A percentile compares a stretch with the other conserved stretches of the same genome.
phyloP scores from a whole-genome alignment of 2,797 vertebrate genomes.

The Aeoliscus strigatus region DNA sequence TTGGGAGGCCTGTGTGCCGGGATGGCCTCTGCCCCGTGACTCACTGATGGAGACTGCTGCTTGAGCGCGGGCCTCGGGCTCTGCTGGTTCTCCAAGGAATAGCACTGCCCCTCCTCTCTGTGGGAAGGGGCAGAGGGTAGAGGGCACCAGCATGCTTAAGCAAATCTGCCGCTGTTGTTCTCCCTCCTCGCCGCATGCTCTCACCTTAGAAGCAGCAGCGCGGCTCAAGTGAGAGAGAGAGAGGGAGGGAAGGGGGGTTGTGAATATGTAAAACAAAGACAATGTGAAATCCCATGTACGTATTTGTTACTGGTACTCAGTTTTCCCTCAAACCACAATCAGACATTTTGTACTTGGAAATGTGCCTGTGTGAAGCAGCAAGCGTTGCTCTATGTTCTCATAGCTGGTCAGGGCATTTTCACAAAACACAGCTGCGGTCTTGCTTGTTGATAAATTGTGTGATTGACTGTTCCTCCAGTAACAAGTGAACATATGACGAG shows the following conservation, averaged over 20 bases:
- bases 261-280: constrained; percentile 75
- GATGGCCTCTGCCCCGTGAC: constrained; percentile 82
- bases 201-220: constrained; percentile 68
- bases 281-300: constrained; percentile 73
- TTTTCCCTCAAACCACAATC: constrained; percentile 73
- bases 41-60: constrained; percentile 79
- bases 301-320: constrained; percentile 70
- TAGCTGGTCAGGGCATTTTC: constrained; percentile 63
- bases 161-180: constrained; percentile 72
- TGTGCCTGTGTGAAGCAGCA: constrained; percentile 59
- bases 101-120: constrained; percentile 52
- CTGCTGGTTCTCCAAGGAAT: constrained; percentile 70
- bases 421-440: constrained; percentile 65
- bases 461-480: constrained; percentile 66
- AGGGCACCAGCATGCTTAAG: constrained; percentile 78
- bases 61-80: constrained; percentile 73
- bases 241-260: constrained; percentile 29
- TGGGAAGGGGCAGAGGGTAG: constrained; percentile 76
- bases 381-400: constrained; percentile 57
- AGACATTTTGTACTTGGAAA: constrained; percentile 70
- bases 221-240: constrained; percentile 50
- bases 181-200: constrained; percentile 66
- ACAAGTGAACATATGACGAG: constrained; percentile 65
- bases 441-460: constrained; percentile 46
- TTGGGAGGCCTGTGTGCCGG: constrained; percentile 76